phyloP scores from a whole-genome alignment of 2,888 invertebrate species.

The Lithophane socia region DNA sequence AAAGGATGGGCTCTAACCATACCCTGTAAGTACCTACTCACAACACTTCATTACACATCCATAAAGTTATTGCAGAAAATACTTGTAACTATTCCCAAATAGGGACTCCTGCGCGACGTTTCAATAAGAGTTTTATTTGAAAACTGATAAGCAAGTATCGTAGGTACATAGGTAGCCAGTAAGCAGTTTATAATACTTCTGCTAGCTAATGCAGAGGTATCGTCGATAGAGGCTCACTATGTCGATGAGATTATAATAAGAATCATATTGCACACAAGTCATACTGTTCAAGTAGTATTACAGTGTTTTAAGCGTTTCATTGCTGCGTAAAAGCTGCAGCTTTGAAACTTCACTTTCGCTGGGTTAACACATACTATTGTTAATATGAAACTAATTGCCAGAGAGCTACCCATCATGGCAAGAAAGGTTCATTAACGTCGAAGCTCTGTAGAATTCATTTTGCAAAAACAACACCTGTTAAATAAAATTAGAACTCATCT shows the following conservation, averaged over 20 bases:
- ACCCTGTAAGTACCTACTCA: conserved; percentile 37
- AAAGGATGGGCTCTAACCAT: not conserved
- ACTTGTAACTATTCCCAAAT: conserved; percentile 12
- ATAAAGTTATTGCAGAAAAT: not conserved
- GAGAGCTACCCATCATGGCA: conserved; percentile 70
- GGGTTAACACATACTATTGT: not conserved
- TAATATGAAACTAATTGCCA: conserved; percentile 26
- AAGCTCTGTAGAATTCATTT: conserved; percentile 32
- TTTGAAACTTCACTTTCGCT: conserved; percentile 10
- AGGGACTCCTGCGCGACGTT: not conserved
- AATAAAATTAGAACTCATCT: conserved; percentile 19
- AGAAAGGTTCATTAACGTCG: conserved; percentile 40
- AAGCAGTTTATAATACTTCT: not conserved
- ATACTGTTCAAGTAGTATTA: not conserved
- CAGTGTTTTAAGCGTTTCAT: not conserved
- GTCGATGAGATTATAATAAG: not conserved
- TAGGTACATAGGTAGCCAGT: not conserved
- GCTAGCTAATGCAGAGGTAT: not conserved
- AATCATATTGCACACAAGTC: conserved; percentile 10
- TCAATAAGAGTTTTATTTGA: not conserved
- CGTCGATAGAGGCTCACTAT: not conserved
- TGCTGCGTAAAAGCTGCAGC: not conserved
- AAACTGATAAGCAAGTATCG: not conserved
- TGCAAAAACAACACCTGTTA: conserved; percentile 7
- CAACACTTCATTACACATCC: not conserved